Conservation (phyloP, 2,888 invertebrate genomes). For the Chrysolina haemoptera region DNA sequence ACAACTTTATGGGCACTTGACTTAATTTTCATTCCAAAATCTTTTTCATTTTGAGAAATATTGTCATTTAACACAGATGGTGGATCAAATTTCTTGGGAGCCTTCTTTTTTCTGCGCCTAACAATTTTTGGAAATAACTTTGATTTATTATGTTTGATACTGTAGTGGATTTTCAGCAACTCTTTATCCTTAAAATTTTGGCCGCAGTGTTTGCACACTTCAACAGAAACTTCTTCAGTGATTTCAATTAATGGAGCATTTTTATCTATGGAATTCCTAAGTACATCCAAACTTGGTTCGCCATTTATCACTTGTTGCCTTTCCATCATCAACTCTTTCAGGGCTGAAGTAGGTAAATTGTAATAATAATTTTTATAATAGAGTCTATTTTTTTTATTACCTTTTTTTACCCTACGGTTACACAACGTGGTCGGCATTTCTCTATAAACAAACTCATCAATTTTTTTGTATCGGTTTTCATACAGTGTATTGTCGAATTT, state of each 20-base stretch:
- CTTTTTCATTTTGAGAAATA: background rate
- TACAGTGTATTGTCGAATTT: background rate
- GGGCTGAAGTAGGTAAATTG: slow-evolving; percentile 15
- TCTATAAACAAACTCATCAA: background rate
- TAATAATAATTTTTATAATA: slow-evolving; percentile 14
- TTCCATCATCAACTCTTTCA: slow-evolving; percentile 23
- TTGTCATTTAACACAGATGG: background rate
- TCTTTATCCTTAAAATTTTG: slow-evolving; percentile 18
- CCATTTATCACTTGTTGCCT: slow-evolving; percentile 5
- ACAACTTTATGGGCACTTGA: background rate
- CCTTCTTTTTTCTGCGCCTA: background rate
- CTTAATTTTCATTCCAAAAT: background rate
- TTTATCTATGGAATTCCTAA: background rate
- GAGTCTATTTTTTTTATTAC: background rate
- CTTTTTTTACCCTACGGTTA: background rate
- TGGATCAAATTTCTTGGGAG: background rate
- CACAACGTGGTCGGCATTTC: background rate
- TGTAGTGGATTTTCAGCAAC: slow-evolving; percentile 10
- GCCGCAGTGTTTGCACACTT: slow-evolving; percentile 10
- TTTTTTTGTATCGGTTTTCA: slow-evolving; percentile 2
- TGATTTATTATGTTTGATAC: slow-evolving; percentile 5
- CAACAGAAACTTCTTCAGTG: background rate
- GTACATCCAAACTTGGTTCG: background rate
- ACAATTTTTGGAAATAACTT: background rate
- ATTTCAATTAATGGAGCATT: background rate